Evolutionary conservation across 30 jellyfish, hydroid and myxozoan genomes (phyloP).

Genomic region (Rhopilema esculentum): DNA sequence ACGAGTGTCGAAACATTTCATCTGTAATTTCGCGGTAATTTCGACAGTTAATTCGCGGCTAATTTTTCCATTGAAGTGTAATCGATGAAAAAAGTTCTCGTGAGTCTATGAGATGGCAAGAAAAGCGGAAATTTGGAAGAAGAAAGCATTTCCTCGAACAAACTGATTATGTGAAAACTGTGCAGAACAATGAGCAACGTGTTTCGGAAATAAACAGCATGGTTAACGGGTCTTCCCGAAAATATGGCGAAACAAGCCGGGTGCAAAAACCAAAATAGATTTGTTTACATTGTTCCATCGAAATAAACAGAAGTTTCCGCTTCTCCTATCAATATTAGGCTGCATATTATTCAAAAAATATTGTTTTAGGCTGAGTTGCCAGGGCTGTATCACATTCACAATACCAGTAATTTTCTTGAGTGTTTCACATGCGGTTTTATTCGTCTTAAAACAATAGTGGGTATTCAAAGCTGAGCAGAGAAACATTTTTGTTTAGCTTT

Average conservation of each 20-base stretch:
- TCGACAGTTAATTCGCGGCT: not conserved
- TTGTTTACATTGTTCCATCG: too few relatives aligned
- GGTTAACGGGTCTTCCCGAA: not conserved
- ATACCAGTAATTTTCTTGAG: too few relatives aligned
- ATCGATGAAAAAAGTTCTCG: too few relatives aligned
- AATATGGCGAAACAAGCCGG: too few relatives aligned
- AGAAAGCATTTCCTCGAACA: not conserved
- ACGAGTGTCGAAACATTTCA: not conserved
- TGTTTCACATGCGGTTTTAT: not conserved
- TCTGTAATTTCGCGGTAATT: not conserved
- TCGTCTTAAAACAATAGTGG: not conserved
- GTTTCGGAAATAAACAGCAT: not conserved
- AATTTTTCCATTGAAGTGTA: too few relatives aligned
- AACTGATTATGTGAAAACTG: not conserved
- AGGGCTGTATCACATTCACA: too few relatives aligned
- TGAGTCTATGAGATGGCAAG: not conserved
- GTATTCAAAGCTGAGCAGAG: not conserved
- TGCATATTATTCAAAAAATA: too few relatives aligned
- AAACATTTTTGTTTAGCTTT: not conserved
- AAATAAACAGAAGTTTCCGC: too few relatives aligned
- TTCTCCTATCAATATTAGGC: too few relatives aligned
- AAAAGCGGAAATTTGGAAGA: not conserved
- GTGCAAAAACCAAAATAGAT: too few relatives aligned
- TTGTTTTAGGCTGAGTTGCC: too few relatives aligned
- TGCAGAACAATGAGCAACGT: not conserved